phyloP scores from a whole-genome alignment of 1,140 invertebrate genomes.

The Drusus annulatus region DNA sequence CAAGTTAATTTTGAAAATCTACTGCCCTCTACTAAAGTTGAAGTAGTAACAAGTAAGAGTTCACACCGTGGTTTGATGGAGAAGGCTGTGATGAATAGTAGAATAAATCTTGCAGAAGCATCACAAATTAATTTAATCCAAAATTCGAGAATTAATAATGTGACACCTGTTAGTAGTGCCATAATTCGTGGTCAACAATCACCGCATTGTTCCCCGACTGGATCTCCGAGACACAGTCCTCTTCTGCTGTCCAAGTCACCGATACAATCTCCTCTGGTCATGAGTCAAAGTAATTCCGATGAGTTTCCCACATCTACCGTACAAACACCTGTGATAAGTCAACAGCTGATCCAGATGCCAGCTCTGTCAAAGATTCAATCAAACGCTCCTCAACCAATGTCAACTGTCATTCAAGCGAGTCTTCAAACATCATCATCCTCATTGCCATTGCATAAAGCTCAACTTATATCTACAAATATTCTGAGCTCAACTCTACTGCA shows the following conservation, averaged over 20 bases:
- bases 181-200: conserved; percentile 45
- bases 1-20: conserved; percentile 71
- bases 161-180: conserved; percentile 20
- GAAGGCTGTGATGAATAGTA: conserved; percentile 55
- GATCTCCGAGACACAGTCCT: conserved; percentile 52
- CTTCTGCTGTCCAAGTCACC: conserved; percentile 50
- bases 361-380: conserved; percentile 69
- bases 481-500: conserved; percentile 69
- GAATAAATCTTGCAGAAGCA: conserved; percentile 33
- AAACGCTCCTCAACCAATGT: conserved; percentile 63
- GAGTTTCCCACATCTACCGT: conserved; percentile 40
- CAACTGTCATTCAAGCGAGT: conserved; percentile 61
- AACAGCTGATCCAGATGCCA: conserved; percentile 70
- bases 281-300: conserved; percentile 25
- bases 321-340: conserved; percentile 41
- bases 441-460: conserved; percentile 63
- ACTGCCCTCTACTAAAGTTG: conserved; percentile 70
- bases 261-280: conserved; percentile 48
- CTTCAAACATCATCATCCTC: conserved; percentile 62
- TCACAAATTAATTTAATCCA: conserved; percentile 35
- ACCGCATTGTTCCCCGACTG: conserved; percentile 44
- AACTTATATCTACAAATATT: conserved; percentile 67
- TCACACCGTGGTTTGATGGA: conserved; percentile 50
- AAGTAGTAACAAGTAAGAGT: conserved; percentile 61
- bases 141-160: conserved; percentile 17